Evolutionary conservation across 2,888 invertebrate species (phyloP), one percentile per base, ranked within the genome.

Genomic region (Pterostichus madidus): DNA sequence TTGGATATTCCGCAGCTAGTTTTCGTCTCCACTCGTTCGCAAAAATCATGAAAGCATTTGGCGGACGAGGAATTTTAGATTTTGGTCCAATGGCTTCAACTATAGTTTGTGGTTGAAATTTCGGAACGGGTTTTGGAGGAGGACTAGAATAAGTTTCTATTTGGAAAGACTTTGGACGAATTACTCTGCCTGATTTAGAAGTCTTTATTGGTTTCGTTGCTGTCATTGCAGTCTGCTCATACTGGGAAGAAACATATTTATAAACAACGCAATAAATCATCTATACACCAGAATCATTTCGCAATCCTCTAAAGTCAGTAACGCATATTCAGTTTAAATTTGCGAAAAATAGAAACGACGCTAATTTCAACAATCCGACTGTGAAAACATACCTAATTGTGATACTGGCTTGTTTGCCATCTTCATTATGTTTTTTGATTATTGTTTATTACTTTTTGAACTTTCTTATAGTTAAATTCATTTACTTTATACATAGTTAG

Each of bases 1-100:
- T 86, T 81, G 90, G 91, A 87, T 91, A 87, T 86, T 91, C 89
- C 5, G 87, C 85, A 5, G 90, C 89, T 64, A 92, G 85, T 86
- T 90, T 90, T 80, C 89, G 88, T 49, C 91, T 88, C 90, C 91
- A 91, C 85, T 91, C 90, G 84, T 90, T 91, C 1, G 91, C 90
- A 86, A 91, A 92, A 77, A 92, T 89, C 91, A 92, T 92, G 86
- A 92, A 92, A 3, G 91, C 91, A 86, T 91, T 92, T 0, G 90
- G 90, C 6, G 91, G 91, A 76, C 91, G 88, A 8, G 89, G 89
- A 79, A 90, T 89, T 86, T 89, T 89, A 7, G 39, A 39, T 39
- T 39, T 39, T 68, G 39, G 31, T 7, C 24, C 17, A 15, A 71
- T 10, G 6, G 39, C 39, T 46, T 39, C 39, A 8, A 39, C 39